These are phyloP conservation scores for Lontra canadensis DNA, from an alignment of 2,113 vertebrate species.

Conservation along the genomic window DNA sequence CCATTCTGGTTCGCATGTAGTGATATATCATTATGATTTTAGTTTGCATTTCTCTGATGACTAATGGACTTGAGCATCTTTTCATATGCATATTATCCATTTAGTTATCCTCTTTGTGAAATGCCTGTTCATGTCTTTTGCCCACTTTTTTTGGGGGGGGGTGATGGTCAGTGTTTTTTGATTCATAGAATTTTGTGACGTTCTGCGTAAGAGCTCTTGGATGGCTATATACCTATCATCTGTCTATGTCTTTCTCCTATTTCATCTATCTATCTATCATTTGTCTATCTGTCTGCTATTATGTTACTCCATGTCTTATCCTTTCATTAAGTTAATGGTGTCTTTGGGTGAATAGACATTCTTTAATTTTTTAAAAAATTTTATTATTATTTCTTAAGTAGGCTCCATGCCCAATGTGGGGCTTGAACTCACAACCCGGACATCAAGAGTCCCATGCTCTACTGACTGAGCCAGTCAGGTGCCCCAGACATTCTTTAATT, in stretches of 20 bases:
- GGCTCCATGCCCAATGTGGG: too few relatives aligned
- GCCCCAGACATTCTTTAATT: neutral
- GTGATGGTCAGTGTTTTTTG: neutral
- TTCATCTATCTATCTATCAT: neutral
- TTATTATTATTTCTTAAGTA: too few relatives aligned
- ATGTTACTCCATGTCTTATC: neutral
- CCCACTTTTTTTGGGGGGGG: neutral
- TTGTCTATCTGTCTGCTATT: neutral
- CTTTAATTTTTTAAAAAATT: neutral
- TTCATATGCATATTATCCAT: neutral
- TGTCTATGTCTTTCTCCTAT: neutral
- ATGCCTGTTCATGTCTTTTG: neutral
- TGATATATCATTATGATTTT: neutral
- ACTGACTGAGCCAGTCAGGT: too few relatives aligned
- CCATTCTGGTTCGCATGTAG: neutral
- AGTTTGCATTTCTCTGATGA: neutral
- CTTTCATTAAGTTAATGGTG: neutral
- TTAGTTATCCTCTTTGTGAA: neutral
- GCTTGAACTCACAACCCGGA: too few relatives aligned
- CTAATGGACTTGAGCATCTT: neutral
- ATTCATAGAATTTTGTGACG: neutral
- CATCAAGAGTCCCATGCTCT: too few relatives aligned
- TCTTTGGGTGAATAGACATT: neutral
- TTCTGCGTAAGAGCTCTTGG: neutral
- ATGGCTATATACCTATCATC: neutral